Base-by-base conservation (phyloP, 2,113 vertebrate genomes). In the Chaenogobius annularis region DNA sequence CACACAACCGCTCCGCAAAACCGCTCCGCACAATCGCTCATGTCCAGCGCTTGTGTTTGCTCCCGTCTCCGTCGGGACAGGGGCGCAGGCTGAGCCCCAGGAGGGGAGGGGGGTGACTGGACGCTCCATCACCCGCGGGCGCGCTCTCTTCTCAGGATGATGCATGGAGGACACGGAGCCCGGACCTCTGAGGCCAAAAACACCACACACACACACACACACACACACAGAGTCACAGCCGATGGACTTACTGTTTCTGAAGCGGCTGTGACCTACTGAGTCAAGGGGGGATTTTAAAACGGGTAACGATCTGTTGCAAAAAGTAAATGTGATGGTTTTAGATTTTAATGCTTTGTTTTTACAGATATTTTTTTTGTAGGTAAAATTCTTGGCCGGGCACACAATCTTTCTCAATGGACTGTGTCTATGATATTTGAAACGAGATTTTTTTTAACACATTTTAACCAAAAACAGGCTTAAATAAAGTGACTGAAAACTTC, bases 81-180 rank as follows among this genome's bases (percentile, higher is more conserved):
- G 87, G 80, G 83, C 72, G 63, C 69, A 10, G 72, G 75, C 75
- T 71, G 52, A 67, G 78, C 86, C 82, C 75, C 79, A 75, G 80
- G 89, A 85, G 87, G 80, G 55, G 23, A 20, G 19, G 58, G 50
- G 26, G 69, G 58, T 86, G 90, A 92, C 88, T 87, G 87, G 85
- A 84, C 69, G 66, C 84, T 93, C 80, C 86, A 93, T 93, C 92
- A 93, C 81, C 76, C 68, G 50, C 84, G 52, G 75, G 78, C 87
- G 78, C 87, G 78, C 79, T 66, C 52, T 11, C 78, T 79, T 83
- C 81, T 91, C 89, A 40, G 73, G 71, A 80, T 93, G 91, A 93
- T 92, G 76, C 84, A 93, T 92, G 83, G 74, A 87, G 81, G 82
- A 84, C 31, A 62, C 26, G 7, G 78, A 22, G 69, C 69, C 67